Conservation (phyloP, 1,140 invertebrate species). For the Dolichoris vasculosae region DNA sequence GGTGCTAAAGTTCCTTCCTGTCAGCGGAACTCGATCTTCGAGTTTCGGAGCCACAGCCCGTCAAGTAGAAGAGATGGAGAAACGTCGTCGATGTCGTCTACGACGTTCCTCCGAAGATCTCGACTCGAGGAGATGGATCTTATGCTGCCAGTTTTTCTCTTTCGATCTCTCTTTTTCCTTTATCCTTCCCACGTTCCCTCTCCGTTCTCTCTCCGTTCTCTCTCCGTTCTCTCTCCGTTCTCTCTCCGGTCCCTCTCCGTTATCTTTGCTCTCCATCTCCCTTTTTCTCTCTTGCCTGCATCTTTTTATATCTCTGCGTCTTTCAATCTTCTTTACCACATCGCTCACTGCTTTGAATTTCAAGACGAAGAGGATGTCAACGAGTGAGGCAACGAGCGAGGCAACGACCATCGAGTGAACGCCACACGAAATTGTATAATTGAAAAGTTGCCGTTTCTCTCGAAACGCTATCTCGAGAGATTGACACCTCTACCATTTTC, state of each 20-base stretch:
- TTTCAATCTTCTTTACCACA: slow-evolving; percentile 40
- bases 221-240: background rate
- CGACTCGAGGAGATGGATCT: slow-evolving; percentile 23
- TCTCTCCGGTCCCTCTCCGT: background rate
- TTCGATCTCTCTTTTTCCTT: no score
- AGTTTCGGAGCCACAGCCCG: background rate
- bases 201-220: background rate
- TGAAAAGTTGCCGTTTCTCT: slow-evolving; percentile 47
- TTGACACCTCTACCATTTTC: slow-evolving; percentile 16
- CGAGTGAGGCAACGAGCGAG: background rate
- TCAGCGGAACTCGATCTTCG: slow-evolving; percentile 34
- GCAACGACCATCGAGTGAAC: slow-evolving; percentile 17
- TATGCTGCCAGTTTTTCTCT: slow-evolving; percentile 2
- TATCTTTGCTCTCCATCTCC: no score
- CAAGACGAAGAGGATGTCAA: background rate
- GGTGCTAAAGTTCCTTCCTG: slow-evolving; percentile 44
- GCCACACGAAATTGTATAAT: slow-evolving; percentile 48
- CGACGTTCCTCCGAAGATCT: slow-evolving; percentile 26
- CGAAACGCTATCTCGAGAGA: background rate
- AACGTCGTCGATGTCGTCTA: slow-evolving; percentile 9
- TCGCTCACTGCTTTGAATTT: slow-evolving; percentile 42
- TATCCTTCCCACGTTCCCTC: no score
- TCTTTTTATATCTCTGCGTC: background rate
- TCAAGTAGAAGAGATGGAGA: background rate
- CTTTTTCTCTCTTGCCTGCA: background rate